Conservation (phyloP, 2,888 invertebrate species). For the Aleiodes alternator region DNA sequence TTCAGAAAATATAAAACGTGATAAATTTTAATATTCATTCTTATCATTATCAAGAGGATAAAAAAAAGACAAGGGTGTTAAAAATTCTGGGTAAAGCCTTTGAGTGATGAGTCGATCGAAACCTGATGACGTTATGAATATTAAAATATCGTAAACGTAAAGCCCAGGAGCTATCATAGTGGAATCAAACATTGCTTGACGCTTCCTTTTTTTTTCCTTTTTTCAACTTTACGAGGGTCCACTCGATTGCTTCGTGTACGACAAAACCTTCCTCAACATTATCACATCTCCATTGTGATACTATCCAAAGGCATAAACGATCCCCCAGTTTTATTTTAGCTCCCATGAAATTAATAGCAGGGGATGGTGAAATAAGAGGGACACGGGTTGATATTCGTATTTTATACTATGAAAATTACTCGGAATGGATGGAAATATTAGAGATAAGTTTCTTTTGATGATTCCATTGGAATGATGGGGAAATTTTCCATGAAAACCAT, state of each 20-base stretch:
- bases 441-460: no score
- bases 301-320: no score
- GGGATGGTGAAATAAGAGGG: no score
- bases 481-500: no score
- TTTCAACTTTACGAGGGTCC: background rate
- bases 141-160: constrained; percentile 48
- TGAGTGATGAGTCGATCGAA: constrained; percentile 48
- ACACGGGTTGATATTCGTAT: no score
- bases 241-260: constrained; percentile 4
- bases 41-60: background rate
- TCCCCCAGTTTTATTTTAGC: no score
- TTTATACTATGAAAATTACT: no score
- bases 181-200: constrained; percentile 8
- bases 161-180: constrained; percentile 24
- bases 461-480: no score
- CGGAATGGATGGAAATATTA: no score
- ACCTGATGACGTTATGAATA: constrained; percentile 46
- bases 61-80: background rate
- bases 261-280: no score
- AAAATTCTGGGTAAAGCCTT: constrained; percentile 36
- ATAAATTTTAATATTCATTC: constrained; percentile 1
- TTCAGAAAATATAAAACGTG: background rate
- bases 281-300: no score
- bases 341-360: no score
- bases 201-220: background rate